phyloP scores from a whole-genome alignment of 92 coral and sea anemone genomes.

The Zoanthus sansibaricus region DNA sequence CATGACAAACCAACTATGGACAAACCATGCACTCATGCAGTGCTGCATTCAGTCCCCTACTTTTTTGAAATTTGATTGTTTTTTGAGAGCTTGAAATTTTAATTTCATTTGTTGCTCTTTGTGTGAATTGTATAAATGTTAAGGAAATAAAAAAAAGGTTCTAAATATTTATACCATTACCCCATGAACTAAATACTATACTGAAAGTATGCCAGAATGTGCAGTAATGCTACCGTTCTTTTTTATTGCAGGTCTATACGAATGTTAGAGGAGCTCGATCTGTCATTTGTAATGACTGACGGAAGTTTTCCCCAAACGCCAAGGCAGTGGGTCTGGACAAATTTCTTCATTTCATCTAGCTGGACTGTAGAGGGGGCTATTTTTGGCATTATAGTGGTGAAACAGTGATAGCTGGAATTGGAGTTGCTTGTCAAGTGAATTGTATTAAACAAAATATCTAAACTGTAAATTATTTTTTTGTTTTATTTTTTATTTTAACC shows the following conservation, averaged over 20 bases:
- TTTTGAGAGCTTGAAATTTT: no score
- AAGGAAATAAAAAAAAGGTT: no score
- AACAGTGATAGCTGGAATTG: constrained; percentile 38
- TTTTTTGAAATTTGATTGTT: no score
- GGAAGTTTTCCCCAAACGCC: constrained; percentile 49
- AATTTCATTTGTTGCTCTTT: no score
- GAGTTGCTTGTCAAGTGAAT: constrained; percentile 26
- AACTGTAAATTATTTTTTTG: neutral
- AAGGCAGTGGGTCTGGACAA: constrained; percentile 40
- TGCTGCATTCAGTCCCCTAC: no score
- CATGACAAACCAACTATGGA: no score
- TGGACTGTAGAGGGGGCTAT: constrained; percentile 16
- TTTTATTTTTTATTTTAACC: no score
- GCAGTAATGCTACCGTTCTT: constrained; percentile 48
- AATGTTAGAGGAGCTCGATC: neutral
- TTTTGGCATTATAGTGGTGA: constrained; percentile 7
- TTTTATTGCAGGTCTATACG: constrained; percentile 37
- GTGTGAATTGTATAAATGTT: no score
- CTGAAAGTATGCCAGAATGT: constrained; percentile 44
- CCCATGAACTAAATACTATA: neutral
- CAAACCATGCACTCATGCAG: no score
- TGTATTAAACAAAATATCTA: neutral
- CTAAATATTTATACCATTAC: no score
- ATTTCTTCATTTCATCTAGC: constrained; percentile 11
- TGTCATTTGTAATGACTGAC: constrained; percentile 29